Evolutionary conservation across 2,888 invertebrate species (phyloP), one percentile per base, ranked within the genome.

Genomic region (Noctua fimbriata): DNA sequence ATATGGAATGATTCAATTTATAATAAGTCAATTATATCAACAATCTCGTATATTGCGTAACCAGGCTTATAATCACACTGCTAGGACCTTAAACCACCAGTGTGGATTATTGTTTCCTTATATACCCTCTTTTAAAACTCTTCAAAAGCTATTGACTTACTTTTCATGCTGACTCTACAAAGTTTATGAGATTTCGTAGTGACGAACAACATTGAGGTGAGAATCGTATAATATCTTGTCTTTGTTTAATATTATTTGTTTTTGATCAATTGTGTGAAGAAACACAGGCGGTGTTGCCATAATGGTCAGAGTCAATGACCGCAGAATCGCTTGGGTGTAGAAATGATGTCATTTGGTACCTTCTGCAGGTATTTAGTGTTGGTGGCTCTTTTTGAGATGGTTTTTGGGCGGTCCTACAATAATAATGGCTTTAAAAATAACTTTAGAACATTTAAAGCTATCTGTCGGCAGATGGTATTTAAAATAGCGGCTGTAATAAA

Each of bases 301-400:
- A 63, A 69, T 71, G 55, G 65, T 36, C 16, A 24, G 69, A 66
- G 79, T 85, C 88, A 86, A 81, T 78, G 79, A 78, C 76, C 88
- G 58, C 16, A n/a, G 66, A 66, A 60, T 71, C 70, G 73, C 28
- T 79, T 52, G 65, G 63, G 76, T 63, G 58, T 66, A 18, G 24
- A 47, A 67, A 78, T 82, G 86, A 84, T 78, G 73, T 88, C 88
- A 86, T 82, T 86, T 88, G 76, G 49, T 21, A 52, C 67, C 21
- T 36, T 21, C 44, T 32, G 32, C 4, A 16, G 58, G 60, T 67
- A 70, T 70, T 74, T 67, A 67, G 65, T 21, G 21, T 70, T 55
- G 47, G 41, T 6, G 21, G 36, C 1, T n/a, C 28, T 21, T 55
- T 36, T 60, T 41, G 10, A 65, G 14, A 55, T 41, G 18, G 21